These are phyloP conservation scores for Coreius guichenoti DNA, from an alignment of 2,797 vertebrate genomes.

Conservation along the genomic window DNA sequence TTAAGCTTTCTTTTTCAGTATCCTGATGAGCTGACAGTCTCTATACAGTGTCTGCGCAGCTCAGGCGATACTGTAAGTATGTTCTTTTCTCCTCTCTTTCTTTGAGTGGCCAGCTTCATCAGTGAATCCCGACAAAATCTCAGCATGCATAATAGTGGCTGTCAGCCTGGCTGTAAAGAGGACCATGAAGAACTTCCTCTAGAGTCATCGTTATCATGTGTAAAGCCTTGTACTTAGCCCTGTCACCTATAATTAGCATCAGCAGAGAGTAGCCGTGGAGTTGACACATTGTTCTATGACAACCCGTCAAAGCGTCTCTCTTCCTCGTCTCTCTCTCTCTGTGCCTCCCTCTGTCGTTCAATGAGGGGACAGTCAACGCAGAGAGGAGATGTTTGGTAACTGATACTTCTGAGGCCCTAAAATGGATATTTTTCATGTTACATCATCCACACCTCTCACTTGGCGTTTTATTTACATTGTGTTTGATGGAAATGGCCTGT, in stretches of 20 bases:
- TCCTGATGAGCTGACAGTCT: background rate
- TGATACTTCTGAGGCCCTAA: constrained; percentile 10
- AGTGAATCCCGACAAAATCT: constrained; percentile 57
- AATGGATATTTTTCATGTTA: constrained; percentile 16
- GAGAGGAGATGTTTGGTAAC: constrained; percentile 29
- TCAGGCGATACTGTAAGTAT: constrained; percentile 1
- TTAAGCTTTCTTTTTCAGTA: background rate
- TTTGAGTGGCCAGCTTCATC: constrained; percentile 49
- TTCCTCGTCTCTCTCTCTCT: constrained; percentile 31
- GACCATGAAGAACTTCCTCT: constrained; percentile 72
- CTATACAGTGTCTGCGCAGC: background rate
- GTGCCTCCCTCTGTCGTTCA: constrained; percentile 51
- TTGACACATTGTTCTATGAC: constrained; percentile 71
- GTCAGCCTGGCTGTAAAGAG: constrained; percentile 66
- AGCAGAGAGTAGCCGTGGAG: constrained; percentile 59
- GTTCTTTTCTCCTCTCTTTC: constrained; percentile 8
- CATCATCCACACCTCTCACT: constrained; percentile 16
- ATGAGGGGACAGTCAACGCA: constrained; percentile 49
- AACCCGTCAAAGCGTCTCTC: constrained; percentile 64
- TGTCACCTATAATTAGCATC: constrained; percentile 79
- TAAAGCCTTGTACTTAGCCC: constrained; percentile 73
- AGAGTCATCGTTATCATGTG: constrained; percentile 71
- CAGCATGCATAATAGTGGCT: constrained; percentile 72
- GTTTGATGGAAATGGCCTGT: constrained; percentile 30
- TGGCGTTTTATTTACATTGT: constrained; percentile 30